Evolutionary conservation across 2,888 invertebrate species (phyloP).

Genomic region (Mayetiola destructor): DNA sequence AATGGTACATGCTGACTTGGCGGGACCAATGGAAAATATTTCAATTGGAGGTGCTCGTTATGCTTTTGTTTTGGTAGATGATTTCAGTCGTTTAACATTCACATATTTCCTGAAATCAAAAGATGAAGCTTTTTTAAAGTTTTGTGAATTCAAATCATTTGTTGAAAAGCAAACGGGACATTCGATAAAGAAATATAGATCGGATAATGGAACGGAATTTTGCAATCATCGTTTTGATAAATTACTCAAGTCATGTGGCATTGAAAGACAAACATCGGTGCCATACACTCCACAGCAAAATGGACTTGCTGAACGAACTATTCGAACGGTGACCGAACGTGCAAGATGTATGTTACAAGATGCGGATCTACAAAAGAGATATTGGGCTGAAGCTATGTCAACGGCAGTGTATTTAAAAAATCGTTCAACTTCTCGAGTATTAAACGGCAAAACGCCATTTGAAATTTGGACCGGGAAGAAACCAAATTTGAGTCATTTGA

Average conservation of each 20-base stretch:
- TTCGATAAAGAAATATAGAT: conserved; percentile 14
- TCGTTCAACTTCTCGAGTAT: background rate
- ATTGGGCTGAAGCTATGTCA: conserved; percentile 20
- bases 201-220: conserved; percentile 17
- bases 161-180: conserved; percentile 19
- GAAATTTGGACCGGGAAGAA: background rate
- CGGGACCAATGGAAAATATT: conserved; percentile 27
- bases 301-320: conserved; percentile 8
- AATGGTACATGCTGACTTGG: conserved; percentile 27
- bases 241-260: conserved; percentile 14
- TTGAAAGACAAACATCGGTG: conserved; percentile 9
- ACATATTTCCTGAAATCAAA: conserved; percentile 18
- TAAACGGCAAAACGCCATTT: background rate
- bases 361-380: conserved; percentile 16
- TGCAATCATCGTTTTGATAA: conserved; percentile 10
- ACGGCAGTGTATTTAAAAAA: conserved; percentile 20
- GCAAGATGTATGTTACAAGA: conserved; percentile 20
- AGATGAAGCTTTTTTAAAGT: conserved; percentile 16
- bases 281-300: conserved; percentile 13
- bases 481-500: background rate
- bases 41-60: conserved; percentile 26
- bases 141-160: conserved; percentile 16
- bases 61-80: conserved; percentile 28
- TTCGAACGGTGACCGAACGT: conserved; percentile 19
- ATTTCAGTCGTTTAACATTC: conserved; percentile 18